Conservation (phyloP, 2,888 invertebrate genomes). For the Encarsia formosa region DNA sequence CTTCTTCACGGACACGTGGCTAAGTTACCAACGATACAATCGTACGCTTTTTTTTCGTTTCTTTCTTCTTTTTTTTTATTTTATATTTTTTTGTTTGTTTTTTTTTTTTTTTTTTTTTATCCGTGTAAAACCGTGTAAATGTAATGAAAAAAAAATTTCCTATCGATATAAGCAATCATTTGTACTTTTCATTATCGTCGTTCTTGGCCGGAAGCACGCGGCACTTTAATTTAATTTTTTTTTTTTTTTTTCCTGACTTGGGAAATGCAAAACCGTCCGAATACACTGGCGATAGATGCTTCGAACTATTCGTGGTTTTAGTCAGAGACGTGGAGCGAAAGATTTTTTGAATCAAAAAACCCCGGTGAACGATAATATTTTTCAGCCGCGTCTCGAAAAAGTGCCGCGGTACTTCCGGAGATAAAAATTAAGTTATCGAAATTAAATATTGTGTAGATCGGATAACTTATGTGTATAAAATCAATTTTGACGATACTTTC, state of each 20-base stretch:
- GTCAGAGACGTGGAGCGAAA: background rate
- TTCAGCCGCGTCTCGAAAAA: slow-evolving; percentile 22
- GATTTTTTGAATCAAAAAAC: background rate
- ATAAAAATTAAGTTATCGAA: no score
- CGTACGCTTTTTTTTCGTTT: slow-evolving; percentile 16
- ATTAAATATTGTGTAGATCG: slow-evolving; percentile 7
- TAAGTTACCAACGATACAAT: slow-evolving; percentile 45
- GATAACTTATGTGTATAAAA: slow-evolving; percentile 7
- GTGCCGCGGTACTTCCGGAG: slow-evolving; percentile 26
- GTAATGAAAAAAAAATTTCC: slow-evolving; percentile 2
- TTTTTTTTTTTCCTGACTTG: background rate
- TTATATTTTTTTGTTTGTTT: background rate
- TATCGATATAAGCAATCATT: slow-evolving; percentile 13
- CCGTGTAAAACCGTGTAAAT: slow-evolving; percentile 6
- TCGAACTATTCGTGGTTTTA: background rate
- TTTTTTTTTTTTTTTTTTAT: slow-evolving; percentile 2
- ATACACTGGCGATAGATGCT: slow-evolving; percentile 22
- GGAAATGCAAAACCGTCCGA: slow-evolving; percentile 22
- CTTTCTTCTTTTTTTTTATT: slow-evolving; percentile 4
- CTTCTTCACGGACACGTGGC: slow-evolving; percentile 45
- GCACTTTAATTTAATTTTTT: slow-evolving; percentile 17
- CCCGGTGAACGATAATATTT: slow-evolving; percentile 18
- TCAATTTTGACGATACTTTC: slow-evolving; percentile 6
- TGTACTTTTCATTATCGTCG: slow-evolving; percentile 15
- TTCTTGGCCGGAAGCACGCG: slow-evolving; percentile 30